These are phyloP conservation scores for Catalaphyllia jardinei DNA, from an alignment of 64 coral and sea anemone species.

Conservation along the genomic window DNA sequence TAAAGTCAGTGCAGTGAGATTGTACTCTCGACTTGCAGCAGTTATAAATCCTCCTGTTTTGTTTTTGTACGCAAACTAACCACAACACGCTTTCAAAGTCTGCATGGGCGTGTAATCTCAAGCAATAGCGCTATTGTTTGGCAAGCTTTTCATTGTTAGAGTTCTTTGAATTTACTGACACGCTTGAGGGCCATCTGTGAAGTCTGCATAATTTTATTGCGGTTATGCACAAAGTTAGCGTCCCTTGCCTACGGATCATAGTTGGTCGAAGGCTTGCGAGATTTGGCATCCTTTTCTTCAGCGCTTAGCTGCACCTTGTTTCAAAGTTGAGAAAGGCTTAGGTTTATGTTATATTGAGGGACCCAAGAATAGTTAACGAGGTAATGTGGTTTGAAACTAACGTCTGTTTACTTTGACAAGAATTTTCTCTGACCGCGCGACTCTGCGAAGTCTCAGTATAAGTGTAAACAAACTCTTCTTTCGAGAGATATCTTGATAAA, in stretches of 20 bases:
- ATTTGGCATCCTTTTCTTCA: not conserved
- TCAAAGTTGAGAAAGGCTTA: not conserved
- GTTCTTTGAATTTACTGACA: constrained; percentile 3
- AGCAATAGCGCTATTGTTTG: constrained; percentile 16
- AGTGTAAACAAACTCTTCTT: constrained; percentile 29
- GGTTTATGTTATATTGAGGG: not conserved
- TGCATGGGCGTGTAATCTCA: not conserved
- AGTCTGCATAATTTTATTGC: constrained; percentile 28
- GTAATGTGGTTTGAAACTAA: not conserved
- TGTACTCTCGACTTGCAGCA: too few species aligned
- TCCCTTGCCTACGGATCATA: constrained; percentile 12
- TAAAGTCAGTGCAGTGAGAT: too few species aligned
- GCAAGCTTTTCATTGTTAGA: not conserved
- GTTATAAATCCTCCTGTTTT: not conserved
- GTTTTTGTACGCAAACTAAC: not conserved
- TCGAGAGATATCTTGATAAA: not conserved
- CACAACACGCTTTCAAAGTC: not conserved
- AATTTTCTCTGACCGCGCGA: not conserved
- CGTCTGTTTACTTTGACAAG: not conserved
- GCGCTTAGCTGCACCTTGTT: not conserved
- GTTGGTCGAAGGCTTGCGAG: not conserved
- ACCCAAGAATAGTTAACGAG: not conserved
- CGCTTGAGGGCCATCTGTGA: not conserved
- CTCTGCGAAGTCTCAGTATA: constrained; percentile 9
- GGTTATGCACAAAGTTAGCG: constrained; percentile 17